phyloP scores from a whole-genome alignment of 2,113 vertebrate species.

The Tauraco erythrolophus region DNA sequence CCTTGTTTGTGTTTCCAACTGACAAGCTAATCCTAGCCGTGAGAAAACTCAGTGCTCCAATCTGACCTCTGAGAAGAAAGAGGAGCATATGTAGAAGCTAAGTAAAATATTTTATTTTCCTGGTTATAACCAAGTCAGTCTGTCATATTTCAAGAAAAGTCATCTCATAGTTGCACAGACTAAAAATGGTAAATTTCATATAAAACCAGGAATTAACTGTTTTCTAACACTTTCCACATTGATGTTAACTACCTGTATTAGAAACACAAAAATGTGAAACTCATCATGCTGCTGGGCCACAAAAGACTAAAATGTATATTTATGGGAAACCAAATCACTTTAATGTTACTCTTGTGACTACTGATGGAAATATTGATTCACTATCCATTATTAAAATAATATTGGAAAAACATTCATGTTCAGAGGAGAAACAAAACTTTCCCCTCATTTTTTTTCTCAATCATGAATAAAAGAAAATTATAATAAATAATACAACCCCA shows the following conservation, averaged over 20 bases:
- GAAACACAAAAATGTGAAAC: not conserved
- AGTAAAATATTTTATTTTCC: not conserved
- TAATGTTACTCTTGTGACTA: conserved; percentile 32
- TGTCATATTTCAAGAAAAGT: not conserved
- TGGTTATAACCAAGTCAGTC: not conserved
- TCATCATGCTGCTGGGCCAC: not conserved
- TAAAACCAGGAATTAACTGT: not conserved
- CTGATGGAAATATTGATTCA: conserved; percentile 43
- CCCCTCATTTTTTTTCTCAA: not conserved
- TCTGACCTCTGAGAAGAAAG: not conserved
- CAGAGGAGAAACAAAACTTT: not conserved
- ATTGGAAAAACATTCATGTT: not conserved
- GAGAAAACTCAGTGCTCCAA: not conserved
- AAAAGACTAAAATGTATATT: not conserved
- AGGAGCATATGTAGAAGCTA: not conserved
- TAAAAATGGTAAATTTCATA: not conserved
- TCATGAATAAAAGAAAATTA: not conserved
- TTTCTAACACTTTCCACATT: not conserved
- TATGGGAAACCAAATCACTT: conserved; percentile 5
- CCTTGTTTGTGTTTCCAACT: not conserved
- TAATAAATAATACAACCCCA: not conserved
- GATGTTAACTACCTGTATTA: not conserved
- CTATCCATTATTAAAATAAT: conserved; percentile 18
- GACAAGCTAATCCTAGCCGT: not conserved
- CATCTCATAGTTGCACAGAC: not conserved